phyloP scores from a whole-genome alignment of 2,797 vertebrate genomes.

The Bovichtus diacanthus region DNA sequence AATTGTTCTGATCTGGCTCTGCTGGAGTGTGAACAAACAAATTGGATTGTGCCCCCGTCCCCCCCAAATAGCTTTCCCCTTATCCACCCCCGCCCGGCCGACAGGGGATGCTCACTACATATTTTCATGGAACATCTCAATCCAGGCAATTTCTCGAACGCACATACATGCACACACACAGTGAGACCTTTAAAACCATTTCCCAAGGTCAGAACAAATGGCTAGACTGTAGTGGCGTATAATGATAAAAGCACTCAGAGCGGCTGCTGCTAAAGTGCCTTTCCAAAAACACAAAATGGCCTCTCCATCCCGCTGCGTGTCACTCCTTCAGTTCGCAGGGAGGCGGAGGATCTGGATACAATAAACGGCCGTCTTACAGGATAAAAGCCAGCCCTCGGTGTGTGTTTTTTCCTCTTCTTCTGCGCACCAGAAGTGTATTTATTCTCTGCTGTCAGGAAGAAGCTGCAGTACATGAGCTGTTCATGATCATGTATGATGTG shows the following conservation, averaged over 20 bases:
- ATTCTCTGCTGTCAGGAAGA: not conserved
- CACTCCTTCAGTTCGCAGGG: slow-evolving; percentile 54
- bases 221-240: slow-evolving; percentile 65
- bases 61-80: slow-evolving; percentile 70
- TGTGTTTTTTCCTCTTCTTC: not conserved
- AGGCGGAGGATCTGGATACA: slow-evolving; percentile 34
- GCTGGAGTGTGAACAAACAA: slow-evolving; percentile 81
- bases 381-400: slow-evolving; percentile 14
- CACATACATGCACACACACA: slow-evolving; percentile 26
- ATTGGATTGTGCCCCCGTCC: slow-evolving; percentile 74
- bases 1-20: slow-evolving; percentile 80
- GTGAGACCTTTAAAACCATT: slow-evolving; percentile 67
- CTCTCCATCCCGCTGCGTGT: slow-evolving; percentile 57
- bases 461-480: not conserved
- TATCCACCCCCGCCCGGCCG: slow-evolving; percentile 51
- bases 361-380: slow-evolving; percentile 26
- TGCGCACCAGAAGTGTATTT: slow-evolving; percentile 7
- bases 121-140: slow-evolving; percentile 75
- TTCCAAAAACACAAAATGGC: slow-evolving; percentile 71
- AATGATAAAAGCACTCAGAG: slow-evolving; percentile 76
- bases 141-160: slow-evolving; percentile 53
- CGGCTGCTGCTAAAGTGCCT: slow-evolving; percentile 65
- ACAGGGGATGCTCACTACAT: slow-evolving; percentile 54
- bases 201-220: slow-evolving; percentile 77
- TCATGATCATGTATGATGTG: slow-evolving; percentile 24